Conservation (phyloP, 30 jellyfish, hydroid and myxozoan species). For the Cassiopea andromeda region DNA sequence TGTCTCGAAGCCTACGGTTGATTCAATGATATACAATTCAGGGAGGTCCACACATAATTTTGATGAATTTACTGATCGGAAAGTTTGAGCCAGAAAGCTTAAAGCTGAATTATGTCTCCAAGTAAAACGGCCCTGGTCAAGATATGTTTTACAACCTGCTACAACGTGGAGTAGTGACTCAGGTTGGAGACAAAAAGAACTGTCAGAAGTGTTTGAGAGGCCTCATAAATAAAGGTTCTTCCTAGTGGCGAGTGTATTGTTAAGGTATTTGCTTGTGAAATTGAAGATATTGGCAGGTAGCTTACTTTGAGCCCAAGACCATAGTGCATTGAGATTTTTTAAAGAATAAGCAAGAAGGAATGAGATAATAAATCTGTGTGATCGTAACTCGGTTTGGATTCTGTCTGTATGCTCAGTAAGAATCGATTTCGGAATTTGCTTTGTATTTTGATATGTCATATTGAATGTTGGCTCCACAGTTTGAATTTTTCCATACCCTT, state of each 20-base stretch:
- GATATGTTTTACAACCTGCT: background rate
- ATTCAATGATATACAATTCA: background rate
- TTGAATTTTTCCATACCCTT: background rate
- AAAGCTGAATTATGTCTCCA: background rate
- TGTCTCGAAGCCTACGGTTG: constrained; percentile 4
- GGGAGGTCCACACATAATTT: background rate
- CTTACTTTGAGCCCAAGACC: background rate
- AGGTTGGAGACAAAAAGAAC: background rate
- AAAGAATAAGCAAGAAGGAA: background rate
- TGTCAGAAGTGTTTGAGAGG: background rate
- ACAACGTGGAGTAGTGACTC: background rate
- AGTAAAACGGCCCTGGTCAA: background rate
- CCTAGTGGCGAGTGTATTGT: background rate
- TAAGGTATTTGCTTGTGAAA: background rate
- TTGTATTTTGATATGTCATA: background rate
- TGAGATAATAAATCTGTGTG: background rate
- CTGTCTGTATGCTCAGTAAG: background rate
- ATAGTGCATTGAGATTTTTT: background rate
- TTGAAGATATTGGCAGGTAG: background rate
- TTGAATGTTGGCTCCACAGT: background rate
- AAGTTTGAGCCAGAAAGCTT: background rate
- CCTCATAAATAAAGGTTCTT: too few relatives aligned
- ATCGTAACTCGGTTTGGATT: background rate
- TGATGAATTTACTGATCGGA: background rate
- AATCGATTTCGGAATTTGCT: background rate